These are phyloP conservation scores for Oplegnathus fasciatus DNA, from an alignment of 2,113 vertebrate species.

Conservation along the genomic window DNA sequence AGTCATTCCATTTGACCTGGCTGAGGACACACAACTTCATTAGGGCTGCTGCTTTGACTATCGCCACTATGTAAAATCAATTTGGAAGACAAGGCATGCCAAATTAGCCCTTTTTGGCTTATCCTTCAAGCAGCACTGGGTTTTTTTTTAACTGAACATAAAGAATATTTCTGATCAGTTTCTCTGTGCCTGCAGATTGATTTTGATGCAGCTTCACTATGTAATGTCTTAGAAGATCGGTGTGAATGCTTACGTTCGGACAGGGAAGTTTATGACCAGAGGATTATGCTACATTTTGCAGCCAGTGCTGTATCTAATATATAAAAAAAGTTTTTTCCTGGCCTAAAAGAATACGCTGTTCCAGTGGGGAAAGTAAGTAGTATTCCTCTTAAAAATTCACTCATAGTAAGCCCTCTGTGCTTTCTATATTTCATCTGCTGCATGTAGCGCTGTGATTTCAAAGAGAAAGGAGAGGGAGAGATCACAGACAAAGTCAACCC, in stretches of 20 bases:
- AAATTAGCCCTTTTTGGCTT: constrained; percentile 57
- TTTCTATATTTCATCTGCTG: constrained; percentile 26
- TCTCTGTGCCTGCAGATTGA: neutral
- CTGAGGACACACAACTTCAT: constrained; percentile 65
- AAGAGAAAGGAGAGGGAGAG: constrained; percentile 39
- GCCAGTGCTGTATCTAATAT: neutral
- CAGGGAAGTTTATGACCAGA: neutral
- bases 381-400: constrained; percentile 27
- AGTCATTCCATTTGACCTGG: constrained; percentile 71
- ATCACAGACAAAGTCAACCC: constrained; percentile 46
- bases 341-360: constrained; percentile 9
- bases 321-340: neutral
- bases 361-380: neutral
- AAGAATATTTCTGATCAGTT: constrained; percentile 2
- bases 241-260: constrained; percentile 1
- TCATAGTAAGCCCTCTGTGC: constrained; percentile 24
- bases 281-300: neutral
- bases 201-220: constrained; percentile 5
- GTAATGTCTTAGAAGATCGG: constrained; percentile 7
- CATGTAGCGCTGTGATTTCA: constrained; percentile 35
- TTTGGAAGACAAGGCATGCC: constrained; percentile 55
- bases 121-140: constrained; percentile 38
- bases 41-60: constrained; percentile 62
- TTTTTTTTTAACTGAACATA: constrained; percentile 24
- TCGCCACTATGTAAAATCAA: constrained; percentile 65